Evolutionary conservation across 2,797 vertebrate species (phyloP), one percentile per base, ranked within the genome.

Genomic region (Ispidina picta): DNA sequence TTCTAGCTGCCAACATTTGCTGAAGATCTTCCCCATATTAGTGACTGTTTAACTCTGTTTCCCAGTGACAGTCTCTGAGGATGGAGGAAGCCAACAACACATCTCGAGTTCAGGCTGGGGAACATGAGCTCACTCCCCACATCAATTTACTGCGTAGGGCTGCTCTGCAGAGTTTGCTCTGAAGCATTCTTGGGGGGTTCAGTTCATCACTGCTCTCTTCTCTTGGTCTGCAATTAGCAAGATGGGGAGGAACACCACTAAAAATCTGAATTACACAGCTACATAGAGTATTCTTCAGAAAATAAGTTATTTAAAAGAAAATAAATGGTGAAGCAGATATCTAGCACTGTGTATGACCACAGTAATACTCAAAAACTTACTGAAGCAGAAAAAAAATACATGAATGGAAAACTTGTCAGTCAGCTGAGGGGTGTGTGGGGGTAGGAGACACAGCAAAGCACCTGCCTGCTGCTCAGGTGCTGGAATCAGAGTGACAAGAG

Each of bases 91-190:
- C 54, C 75, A 92, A 82, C 75, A 92, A 82, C 6, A 35, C n/a
- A 73, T 77, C 62, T 84, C 44, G 58, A 82, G 51, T 80, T 39
- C 39, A n/a, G 29, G 64, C 55, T 77, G 31, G 37, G 77, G 63
- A 28, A 86, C 91, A 86, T 93, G 77, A 94, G 88, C 74, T 93
- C 88, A 93, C 89, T 91, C 77, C 80, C 17, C 76, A 73, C 15
- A 7, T 73, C 88, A 93, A 94, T 94, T 91, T 92, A 76, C 74
- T 88, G 46, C 88, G 69, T 72, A 76, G 2, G 23, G 31, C 63
- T 77, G 46, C 65, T 87, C 75, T 65, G 52, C 31, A 58, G 65
- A 83, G 62, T 63, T 56, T 84, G 58, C 75, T 44, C 44, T 82
- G 51, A 91, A 92, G 39, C 5, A 21, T 63, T 88, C 73, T 46